These are phyloP conservation scores for Atherinosoma microstoma DNA, from an alignment of 2,797 vertebrate species.

Conservation along the genomic window DNA sequence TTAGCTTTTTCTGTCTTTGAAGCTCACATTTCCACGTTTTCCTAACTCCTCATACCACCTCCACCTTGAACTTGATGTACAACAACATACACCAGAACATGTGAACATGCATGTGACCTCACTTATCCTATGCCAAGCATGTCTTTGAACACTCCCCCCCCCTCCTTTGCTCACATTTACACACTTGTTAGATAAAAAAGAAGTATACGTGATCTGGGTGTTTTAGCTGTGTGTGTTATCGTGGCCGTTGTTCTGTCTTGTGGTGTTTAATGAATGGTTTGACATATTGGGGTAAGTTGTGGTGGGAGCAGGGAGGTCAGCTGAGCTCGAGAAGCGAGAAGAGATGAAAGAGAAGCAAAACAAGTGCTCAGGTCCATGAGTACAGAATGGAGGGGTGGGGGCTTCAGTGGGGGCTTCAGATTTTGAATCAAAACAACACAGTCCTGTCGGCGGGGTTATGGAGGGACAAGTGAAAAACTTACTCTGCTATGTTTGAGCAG, in stretches of 20 bases:
- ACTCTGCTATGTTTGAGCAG: not conserved
- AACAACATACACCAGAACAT: slow-evolving; percentile 42
- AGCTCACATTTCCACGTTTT: not conserved
- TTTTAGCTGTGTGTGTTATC: not conserved
- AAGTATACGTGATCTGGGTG: slow-evolving; percentile 2
- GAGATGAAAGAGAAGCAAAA: slow-evolving; percentile 63
- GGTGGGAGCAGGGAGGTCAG: slow-evolving; percentile 52
- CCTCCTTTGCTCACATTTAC: too few species aligned
- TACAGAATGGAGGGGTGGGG: slow-evolving; percentile 6
- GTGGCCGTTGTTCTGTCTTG: slow-evolving; percentile 16
- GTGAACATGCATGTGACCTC: slow-evolving; percentile 68
- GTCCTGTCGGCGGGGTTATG: slow-evolving; percentile 4
- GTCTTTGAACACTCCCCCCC: slow-evolving; percentile 24
- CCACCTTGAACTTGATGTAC: slow-evolving; percentile 31
- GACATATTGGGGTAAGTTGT: slow-evolving; percentile 43
- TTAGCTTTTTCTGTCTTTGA: not conserved
- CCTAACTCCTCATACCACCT: not conserved
- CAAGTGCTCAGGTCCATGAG: slow-evolving; percentile 39
- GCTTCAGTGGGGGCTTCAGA: not conserved
- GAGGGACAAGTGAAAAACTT: not conserved
- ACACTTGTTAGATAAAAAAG: not conserved
- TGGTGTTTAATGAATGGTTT: slow-evolving; percentile 46
- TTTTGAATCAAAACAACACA: slow-evolving; percentile 51
- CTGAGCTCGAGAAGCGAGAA: slow-evolving; percentile 40
- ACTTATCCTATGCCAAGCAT: slow-evolving; percentile 37